Conservation (phyloP, 2,888 invertebrate genomes). For the Tanypteryx hageni region DNA sequence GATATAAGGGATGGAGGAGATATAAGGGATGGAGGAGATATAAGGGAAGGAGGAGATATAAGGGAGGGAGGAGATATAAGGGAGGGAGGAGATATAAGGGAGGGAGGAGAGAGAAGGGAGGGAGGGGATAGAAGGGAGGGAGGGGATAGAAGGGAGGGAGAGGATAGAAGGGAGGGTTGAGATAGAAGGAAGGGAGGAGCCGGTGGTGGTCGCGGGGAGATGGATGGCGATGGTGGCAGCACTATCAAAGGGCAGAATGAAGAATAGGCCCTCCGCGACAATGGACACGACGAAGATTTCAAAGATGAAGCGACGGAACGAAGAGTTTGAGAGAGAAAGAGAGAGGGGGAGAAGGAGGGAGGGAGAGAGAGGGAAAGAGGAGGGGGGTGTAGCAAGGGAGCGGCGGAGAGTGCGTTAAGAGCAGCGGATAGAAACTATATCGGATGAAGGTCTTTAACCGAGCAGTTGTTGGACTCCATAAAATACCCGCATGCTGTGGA, state of each 20-base stretch:
- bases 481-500: too few species aligned
- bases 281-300: too few species aligned
- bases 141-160: neutral
- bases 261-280: too few species aligned
- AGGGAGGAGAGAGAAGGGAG: neutral
- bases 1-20: too few species aligned
- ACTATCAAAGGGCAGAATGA: too few species aligned
- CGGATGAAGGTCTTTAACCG: too few species aligned
- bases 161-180: neutral
- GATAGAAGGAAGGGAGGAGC: neutral
- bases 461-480: too few species aligned
- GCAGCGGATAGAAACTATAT: too few species aligned
- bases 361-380: neutral
- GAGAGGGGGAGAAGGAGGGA: neutral
- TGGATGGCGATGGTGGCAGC: neutral
- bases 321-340: neutral
- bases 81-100: too few species aligned
- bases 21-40: too few species aligned
- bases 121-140: conserved; percentile 14
- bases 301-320: neutral
- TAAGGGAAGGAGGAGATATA: too few species aligned
- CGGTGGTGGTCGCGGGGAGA: neutral
- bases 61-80: too few species aligned
- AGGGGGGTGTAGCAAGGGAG: neutral
- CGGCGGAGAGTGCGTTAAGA: neutral